Evolutionary conservation across 2,113 vertebrate genomes (phyloP).

Genomic region (Corythornis madagascariensis): DNA sequence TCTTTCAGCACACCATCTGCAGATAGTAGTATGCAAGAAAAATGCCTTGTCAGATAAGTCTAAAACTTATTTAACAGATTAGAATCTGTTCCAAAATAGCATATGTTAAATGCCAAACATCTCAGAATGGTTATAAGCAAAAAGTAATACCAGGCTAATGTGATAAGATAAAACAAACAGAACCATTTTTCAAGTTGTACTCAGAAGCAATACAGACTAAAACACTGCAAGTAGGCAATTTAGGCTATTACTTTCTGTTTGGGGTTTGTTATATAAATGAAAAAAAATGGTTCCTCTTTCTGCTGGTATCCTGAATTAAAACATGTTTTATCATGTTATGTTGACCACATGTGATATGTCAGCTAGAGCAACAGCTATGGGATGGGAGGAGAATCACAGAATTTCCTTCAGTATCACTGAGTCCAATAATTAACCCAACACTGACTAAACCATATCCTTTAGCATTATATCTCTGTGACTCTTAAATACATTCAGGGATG

Average conservation of each 20-base stretch:
- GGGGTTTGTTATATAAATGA: not conserved
- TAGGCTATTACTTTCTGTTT: not conserved
- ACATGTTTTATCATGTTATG: not conserved
- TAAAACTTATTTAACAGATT: conserved; percentile 72
- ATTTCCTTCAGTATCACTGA: no score
- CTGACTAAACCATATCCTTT: no score
- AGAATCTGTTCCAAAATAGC: conserved; percentile 41
- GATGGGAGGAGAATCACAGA: not conserved
- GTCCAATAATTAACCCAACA: no score
- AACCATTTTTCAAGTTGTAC: conserved; percentile 41
- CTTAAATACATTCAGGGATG: no score
- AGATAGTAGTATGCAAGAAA: conserved; percentile 56
- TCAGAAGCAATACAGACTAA: not conserved
- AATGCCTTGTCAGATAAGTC: conserved; percentile 50
- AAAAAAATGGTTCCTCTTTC: not conserved
- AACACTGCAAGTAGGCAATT: not conserved
- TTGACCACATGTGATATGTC: not conserved
- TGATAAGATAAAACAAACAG: conserved; percentile 60
- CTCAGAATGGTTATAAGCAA: conserved; percentile 34
- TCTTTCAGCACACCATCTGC: conserved; percentile 41
- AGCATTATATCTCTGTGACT: no score
- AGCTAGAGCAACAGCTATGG: not conserved
- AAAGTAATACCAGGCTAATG: conserved; percentile 43
- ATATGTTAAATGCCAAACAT: conserved; percentile 59
- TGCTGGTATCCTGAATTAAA: not conserved